These are phyloP conservation scores for Psammodynastes pulverulentus DNA, from an alignment of 2,113 vertebrate species.

Conservation along the genomic window DNA sequence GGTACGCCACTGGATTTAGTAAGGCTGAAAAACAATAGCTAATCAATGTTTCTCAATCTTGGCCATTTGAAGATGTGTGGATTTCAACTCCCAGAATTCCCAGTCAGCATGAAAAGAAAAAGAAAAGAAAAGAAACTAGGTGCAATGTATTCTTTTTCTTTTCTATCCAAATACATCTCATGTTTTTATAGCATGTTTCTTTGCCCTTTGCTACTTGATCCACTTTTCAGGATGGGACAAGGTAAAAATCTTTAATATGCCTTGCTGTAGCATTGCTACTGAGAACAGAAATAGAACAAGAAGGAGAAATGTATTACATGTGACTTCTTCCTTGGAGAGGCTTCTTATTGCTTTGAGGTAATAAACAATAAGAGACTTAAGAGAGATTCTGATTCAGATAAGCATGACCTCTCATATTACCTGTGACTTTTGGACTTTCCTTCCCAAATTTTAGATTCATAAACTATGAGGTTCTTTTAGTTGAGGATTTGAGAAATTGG, in stretches of 20 bases:
- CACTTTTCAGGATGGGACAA: not conserved
- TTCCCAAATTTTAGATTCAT: not conserved
- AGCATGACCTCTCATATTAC: slow-evolving; percentile 45
- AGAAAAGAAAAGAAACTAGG: not conserved
- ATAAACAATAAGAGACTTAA: slow-evolving; percentile 30
- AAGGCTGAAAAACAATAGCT: not conserved
- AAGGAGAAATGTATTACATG: slow-evolving; percentile 44
- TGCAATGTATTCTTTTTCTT: not conserved
- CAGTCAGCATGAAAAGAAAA: slow-evolving; percentile 22
- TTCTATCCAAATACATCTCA: not conserved
- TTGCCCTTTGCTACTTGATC: not conserved
- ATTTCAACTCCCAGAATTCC: not conserved
- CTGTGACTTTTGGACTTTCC: not conserved
- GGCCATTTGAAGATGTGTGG: not conserved
- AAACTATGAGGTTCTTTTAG: not conserved
- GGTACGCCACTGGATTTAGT: too few relatives aligned
- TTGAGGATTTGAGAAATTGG: not conserved
- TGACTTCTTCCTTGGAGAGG: slow-evolving; percentile 21
- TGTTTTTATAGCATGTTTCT: slow-evolving; percentile 30
- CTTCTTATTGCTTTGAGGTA: slow-evolving; percentile 51
- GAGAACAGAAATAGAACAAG: slow-evolving; percentile 30
- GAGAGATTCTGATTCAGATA: slow-evolving; percentile 48
- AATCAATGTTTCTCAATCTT: not conserved
- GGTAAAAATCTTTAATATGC: not conserved
- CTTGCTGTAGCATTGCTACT: slow-evolving; percentile 7